phyloP scores from a whole-genome alignment of 2,113 vertebrate genomes.

The Tragulus kanchil region DNA sequence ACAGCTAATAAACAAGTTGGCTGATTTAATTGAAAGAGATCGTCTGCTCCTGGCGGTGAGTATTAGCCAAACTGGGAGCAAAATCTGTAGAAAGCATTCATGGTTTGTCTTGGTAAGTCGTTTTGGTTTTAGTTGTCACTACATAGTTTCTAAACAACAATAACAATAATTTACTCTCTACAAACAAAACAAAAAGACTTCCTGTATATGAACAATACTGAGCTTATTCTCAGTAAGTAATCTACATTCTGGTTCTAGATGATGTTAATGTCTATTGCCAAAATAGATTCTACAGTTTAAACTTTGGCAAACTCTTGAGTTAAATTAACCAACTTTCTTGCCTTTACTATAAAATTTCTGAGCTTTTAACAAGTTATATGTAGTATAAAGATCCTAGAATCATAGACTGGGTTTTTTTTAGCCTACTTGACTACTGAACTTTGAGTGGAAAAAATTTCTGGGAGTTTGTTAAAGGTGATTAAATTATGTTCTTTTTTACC shows the following conservation, averaged over 20 bases:
- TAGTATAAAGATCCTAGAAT: background rate
- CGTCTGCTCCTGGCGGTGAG: conserved; percentile 91
- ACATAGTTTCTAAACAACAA: background rate
- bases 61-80: conserved; percentile 34
- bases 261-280: background rate
- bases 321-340: background rate
- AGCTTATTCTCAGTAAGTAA: background rate
- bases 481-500: no score
- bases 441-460: background rate
- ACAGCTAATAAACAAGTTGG: conserved; percentile 89
- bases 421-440: background rate
- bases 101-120: background rate
- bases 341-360: conserved; percentile 9
- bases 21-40: conserved; percentile 93
- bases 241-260: background rate
- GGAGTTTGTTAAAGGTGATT: background rate
- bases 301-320: background rate
- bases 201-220: background rate
- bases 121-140: background rate
- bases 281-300: background rate
- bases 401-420: background rate
- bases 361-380: background rate
- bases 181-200: background rate
- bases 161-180: background rate
- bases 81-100: background rate